A percentile compares a stretch with the other conserved stretches of the same genome.
Evolutionary conservation across 2,888 invertebrate genomes (phyloP).

Genomic region (Apoda limacodes): DNA sequence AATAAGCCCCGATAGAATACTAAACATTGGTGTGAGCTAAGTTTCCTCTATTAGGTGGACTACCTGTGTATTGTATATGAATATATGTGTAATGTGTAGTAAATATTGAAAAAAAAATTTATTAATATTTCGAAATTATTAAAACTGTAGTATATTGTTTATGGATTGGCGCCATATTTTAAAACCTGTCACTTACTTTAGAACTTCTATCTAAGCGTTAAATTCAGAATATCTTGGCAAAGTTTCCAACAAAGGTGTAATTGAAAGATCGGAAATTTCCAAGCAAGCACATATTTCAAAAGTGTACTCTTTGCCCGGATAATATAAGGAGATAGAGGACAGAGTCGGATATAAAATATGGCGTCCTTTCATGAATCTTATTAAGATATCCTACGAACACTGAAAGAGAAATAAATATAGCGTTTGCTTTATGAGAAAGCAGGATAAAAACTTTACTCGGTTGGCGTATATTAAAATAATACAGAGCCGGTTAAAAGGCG

Average conservation of each 20-base stretch:
- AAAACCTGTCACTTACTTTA: slow-evolving; percentile 22
- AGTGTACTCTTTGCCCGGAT: slow-evolving; percentile 57
- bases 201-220: slow-evolving; percentile 30
- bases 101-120: too few relatives aligned
- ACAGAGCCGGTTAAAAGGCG: slow-evolving; percentile 63
- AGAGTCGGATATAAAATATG: slow-evolving; percentile 82
- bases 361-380: slow-evolving; percentile 87
- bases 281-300: slow-evolving; percentile 67
- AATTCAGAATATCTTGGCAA: slow-evolving; percentile 36
- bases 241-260: slow-evolving; percentile 56
- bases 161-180: too few relatives aligned
- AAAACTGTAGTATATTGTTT: too few relatives aligned
- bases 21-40: too few relatives aligned
- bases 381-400: slow-evolving; percentile 80
- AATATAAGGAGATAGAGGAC: slow-evolving; percentile 72
- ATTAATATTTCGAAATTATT: too few relatives aligned
- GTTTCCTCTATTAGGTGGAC: too few relatives aligned
- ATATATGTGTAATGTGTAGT: too few relatives aligned
- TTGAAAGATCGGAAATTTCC: slow-evolving; percentile 69
- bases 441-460: slow-evolving; percentile 35
- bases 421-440: slow-evolving; percentile 20
- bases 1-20: too few relatives aligned
- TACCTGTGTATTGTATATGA: too few relatives aligned
- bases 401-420: slow-evolving; percentile 40
- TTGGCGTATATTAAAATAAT: slow-evolving; percentile 69